A percentile compares a stretch with the other conserved stretches of the same genome.
phyloP scores from a whole-genome alignment of 2,113 vertebrate genomes.

The Arizona elegans region DNA sequence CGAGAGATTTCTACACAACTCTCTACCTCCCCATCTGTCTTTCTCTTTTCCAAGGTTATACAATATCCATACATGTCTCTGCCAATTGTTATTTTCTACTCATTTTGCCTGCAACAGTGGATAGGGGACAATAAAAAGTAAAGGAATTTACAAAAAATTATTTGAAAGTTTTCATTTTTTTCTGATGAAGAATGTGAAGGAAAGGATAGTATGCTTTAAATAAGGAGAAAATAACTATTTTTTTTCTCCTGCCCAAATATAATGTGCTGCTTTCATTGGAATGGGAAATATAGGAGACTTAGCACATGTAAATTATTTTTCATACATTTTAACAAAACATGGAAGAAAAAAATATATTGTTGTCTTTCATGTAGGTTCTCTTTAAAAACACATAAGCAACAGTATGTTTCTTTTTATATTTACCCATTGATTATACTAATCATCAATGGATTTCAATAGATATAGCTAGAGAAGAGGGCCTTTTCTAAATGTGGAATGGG shows the following conservation, averaged over 20 bases:
- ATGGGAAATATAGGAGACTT: not conserved
- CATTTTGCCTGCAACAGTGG: not conserved
- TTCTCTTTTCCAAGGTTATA: not conserved
- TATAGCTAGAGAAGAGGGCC: not conserved
- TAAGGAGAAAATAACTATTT: not conserved
- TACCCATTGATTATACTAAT: not conserved
- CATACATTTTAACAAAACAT: not conserved
- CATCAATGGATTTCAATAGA: not conserved
- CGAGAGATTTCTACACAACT: not conserved
- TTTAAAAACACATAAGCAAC: not conserved
- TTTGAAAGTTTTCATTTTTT: not conserved
- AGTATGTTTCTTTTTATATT: not conserved
- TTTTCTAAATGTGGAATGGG: not conserved
- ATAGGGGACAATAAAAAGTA: not conserved
- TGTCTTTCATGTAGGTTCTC: not conserved
- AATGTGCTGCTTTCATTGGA: not conserved
- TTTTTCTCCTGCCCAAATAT: not conserved
- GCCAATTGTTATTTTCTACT: not conserved
- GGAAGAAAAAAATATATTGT: not conserved
- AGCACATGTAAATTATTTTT: not conserved
- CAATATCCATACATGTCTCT: not conserved
- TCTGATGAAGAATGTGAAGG: not conserved
- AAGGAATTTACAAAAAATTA: not conserved
- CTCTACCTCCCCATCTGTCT: not conserved
- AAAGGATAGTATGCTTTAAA: not conserved